Conservation (phyloP, 2,797 vertebrate genomes). For the Syndactyla subalaris region DNA sequence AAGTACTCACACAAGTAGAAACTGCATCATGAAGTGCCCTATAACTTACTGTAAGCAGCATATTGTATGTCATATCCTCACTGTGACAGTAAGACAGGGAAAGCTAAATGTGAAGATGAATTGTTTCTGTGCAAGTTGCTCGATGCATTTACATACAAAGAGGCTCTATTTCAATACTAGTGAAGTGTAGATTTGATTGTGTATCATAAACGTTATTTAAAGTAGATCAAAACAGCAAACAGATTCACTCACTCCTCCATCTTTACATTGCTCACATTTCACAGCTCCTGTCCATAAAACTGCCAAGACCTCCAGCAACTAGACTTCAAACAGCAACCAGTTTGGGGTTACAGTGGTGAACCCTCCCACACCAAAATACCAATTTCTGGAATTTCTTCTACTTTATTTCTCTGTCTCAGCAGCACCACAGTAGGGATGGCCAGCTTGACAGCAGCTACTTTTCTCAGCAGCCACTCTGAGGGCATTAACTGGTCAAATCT, state of each 20-base stretch:
- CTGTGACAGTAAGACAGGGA: neutral
- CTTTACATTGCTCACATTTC: neutral
- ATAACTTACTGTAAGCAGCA: neutral
- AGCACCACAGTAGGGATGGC: neutral
- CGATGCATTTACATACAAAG: conserved; percentile 18
- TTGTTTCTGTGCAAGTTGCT: neutral
- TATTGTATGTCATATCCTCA: neutral
- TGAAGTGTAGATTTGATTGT: neutral
- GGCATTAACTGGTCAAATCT: neutral
- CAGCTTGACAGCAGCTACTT: neutral
- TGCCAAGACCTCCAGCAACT: neutral
- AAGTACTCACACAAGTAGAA: neutral
- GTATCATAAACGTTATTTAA: neutral
- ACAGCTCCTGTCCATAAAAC: neutral
- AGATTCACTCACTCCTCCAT: neutral
- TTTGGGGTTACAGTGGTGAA: neutral
- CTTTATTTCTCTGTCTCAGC: neutral
- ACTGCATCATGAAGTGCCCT: neutral
- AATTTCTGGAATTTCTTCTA: neutral
- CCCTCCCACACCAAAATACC: neutral
- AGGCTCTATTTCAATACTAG: conserved; percentile 21
- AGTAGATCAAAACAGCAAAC: neutral
- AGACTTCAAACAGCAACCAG: neutral
- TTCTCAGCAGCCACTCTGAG: neutral
- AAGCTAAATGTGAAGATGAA: neutral